Evolutionary conservation across 2,797 vertebrate genomes (phyloP).

Genomic region (Sebastes hubbsi): DNA sequence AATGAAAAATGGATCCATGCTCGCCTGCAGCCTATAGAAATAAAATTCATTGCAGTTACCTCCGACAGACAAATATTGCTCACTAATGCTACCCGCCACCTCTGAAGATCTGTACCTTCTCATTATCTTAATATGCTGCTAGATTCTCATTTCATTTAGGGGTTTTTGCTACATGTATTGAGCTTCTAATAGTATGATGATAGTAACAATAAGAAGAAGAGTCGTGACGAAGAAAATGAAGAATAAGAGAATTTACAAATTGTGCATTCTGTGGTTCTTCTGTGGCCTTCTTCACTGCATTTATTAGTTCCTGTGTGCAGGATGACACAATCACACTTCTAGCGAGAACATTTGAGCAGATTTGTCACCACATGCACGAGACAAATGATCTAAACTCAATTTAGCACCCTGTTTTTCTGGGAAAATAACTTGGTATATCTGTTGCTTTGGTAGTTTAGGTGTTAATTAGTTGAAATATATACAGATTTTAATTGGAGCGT

Average conservation of each 20-base stretch:
- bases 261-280: not conserved
- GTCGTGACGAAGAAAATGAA: not conserved
- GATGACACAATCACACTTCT: not conserved
- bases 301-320: not conserved
- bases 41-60: slow-evolving; percentile 49
- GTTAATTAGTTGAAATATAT: not conserved
- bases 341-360: not conserved
- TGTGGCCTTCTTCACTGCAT: not conserved
- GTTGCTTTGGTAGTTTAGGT: slow-evolving; percentile 1
- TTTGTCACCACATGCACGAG: not conserved
- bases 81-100: slow-evolving; percentile 26
- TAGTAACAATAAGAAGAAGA: not conserved
- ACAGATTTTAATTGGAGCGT: not conserved
- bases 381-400: not conserved
- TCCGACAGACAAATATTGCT: slow-evolving; percentile 41
- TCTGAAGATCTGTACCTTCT: slow-evolving; percentile 15
- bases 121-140: slow-evolving; percentile 8
- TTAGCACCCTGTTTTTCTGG: not conserved
- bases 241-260: not conserved
- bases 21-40: slow-evolving; percentile 50
- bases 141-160: not conserved
- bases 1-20: slow-evolving; percentile 74
- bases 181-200: not conserved
- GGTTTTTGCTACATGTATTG: not conserved
- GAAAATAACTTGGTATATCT: not conserved